Evolutionary conservation across 2,113 vertebrate genomes (phyloP), one percentile per base, ranked within the genome.

Genomic region (Myotis yumanensis): DNA sequence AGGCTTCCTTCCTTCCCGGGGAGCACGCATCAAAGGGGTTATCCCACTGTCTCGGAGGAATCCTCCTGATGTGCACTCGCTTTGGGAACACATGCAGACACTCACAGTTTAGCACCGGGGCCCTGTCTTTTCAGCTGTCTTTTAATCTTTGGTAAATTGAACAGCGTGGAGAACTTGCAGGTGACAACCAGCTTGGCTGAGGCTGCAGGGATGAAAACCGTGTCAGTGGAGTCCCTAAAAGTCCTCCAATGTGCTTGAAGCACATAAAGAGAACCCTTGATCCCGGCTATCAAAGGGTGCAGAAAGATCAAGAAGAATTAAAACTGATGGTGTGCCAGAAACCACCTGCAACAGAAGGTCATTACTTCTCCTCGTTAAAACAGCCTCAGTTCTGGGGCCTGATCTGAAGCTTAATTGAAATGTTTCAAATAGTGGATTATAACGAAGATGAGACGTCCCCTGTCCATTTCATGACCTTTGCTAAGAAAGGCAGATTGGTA

Each of bases 301-400:
- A 98, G 97, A 95, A 98, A 98, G 98, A 98, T 98, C 97, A 98
- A 98, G 98, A 98, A 98, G 98, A 98, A 98, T 98, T 98, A 98
- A 98, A 98, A 98, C 96, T 98, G 98, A 98, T 98, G 98, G 98
- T 97, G 97, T 98, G 98, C 98, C 97, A 98, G 98, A 97, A 98
- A 98, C 98, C 98, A 98, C 96, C 97, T 98, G 98, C 98, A 97
- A 97, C 94, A 98, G 98, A 98, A 98, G 98, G 97, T 98, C 98
- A 98, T 98, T 98, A 98, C 98, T 98, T 96, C 96, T 96, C 95
- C 98, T 98, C 94, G 97, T 98, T 98, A 98, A 98, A 98, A 97
- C 87, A 75, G 97, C 96, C 97, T 98, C 97, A 98, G 97, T 98
- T 98, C 98, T 96, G 95, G 98, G 98, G 96, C 97, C 97, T 98